These are phyloP conservation scores for Drymonia ruficornis DNA, from an alignment of 2,888 invertebrate genomes.

Conservation along the genomic window DNA sequence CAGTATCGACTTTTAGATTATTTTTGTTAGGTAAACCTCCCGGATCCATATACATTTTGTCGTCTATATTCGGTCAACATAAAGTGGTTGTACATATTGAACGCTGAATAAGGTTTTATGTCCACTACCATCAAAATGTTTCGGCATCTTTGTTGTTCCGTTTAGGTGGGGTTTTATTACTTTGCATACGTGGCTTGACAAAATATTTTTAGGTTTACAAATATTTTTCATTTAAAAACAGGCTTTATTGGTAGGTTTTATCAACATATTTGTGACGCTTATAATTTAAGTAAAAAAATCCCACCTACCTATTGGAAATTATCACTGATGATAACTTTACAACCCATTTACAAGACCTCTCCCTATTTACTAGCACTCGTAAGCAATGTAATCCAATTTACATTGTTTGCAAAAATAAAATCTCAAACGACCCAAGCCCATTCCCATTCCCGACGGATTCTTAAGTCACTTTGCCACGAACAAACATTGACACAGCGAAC, in stretches of 20 bases:
- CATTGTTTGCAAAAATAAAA: conserved; percentile 6
- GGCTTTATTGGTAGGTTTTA: no score
- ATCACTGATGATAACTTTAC: not conserved
- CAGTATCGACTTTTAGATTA: conserved; percentile 44
- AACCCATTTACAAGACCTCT: not conserved
- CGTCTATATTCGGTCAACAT: conserved; percentile 12
- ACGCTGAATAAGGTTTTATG: conserved; percentile 12
- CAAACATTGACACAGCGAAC: conserved; percentile 76
- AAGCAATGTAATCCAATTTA: conserved; percentile 5
- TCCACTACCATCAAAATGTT: conserved; percentile 2
- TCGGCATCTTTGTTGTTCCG: not conserved
- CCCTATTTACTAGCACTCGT: not conserved
- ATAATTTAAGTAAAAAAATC: not conserved
- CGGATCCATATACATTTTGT: conserved; percentile 15
- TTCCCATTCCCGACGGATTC: conserved; percentile 46
- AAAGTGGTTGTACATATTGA: conserved; percentile 12
- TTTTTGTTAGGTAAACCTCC: conserved; percentile 38
- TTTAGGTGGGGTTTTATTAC: conserved; percentile 1
- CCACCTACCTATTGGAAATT: not conserved
- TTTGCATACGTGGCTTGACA: not conserved
- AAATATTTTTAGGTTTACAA: not conserved
- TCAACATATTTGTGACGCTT: no score
- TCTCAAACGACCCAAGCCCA: conserved; percentile 7
- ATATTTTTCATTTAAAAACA: no score
- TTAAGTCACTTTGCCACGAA: conserved; percentile 46